Conservation (phyloP, 2,797 vertebrate species). For the Alfaro cultratus region DNA sequence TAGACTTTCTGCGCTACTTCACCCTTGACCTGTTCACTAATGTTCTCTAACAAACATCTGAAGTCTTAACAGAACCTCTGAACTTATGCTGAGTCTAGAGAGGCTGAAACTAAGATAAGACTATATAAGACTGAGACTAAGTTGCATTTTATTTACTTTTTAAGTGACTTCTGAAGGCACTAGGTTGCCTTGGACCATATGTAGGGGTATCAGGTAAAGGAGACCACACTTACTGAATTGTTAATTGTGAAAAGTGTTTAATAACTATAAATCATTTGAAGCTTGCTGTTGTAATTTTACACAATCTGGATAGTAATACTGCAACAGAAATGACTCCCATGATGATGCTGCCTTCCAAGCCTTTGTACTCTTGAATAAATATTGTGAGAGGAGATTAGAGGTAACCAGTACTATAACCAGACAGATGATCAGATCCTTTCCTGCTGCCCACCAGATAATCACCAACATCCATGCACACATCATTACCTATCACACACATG, state of each 20-base stretch:
- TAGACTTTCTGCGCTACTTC: too few relatives aligned
- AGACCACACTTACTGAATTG: background rate
- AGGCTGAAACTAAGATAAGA: too few relatives aligned
- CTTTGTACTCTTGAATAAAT: slow-evolving; percentile 51
- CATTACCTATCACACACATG: slow-evolving; percentile 1
- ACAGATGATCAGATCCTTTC: slow-evolving; percentile 62
- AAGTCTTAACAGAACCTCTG: background rate
- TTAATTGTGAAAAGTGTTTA: background rate
- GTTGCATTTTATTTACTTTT: too few relatives aligned
- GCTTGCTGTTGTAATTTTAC: background rate
- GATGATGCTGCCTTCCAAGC: slow-evolving; percentile 29
- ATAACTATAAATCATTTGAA: background rate
- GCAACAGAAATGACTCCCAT: slow-evolving; percentile 15
- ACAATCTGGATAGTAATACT: background rate
- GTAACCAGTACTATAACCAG: slow-evolving; percentile 45
- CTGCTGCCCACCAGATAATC: slow-evolving; percentile 52
- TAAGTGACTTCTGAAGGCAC: too few relatives aligned
- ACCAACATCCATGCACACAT: slow-evolving; percentile 32
- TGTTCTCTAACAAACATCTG: too few relatives aligned
- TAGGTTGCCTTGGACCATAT: background rate
- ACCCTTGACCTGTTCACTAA: too few relatives aligned
- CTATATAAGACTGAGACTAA: too few relatives aligned
- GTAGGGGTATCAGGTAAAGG: background rate
- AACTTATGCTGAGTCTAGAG: background rate
- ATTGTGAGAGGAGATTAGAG: slow-evolving; percentile 64